Evolutionary conservation across 37 sponge, comb jelly and placozoan species (phyloP), one percentile per base, ranked within the genome.

Genomic region (Eunapius fragilis): DNA sequence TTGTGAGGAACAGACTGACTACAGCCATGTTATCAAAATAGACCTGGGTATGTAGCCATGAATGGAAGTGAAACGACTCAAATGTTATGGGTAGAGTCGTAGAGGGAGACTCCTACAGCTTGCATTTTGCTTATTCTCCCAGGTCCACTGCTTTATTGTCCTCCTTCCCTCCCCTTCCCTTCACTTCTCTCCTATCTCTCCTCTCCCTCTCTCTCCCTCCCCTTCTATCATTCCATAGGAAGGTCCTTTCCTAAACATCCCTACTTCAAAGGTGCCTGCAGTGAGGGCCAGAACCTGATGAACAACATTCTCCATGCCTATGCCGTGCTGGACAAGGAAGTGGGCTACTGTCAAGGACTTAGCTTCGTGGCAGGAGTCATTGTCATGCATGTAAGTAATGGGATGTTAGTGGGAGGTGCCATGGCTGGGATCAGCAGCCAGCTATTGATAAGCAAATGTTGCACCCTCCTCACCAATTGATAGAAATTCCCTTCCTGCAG

Each of bases 261-360:
- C 34, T 96, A 96, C 88, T 97, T 97, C 86, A 45, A 83, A 24
- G 49, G 73, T 70, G 27, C 58, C n/a, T 30, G 76, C 19, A 67
- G 75, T 26, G 84, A 73, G 25, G 97, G 97, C 10, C 94, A 93
- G 70, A 24, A 68, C 33, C 72, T 84, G 26, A 82, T 98, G 70
- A 67, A 79, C 41, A 87, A 85, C 33, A 48, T 98, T 13, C 84
- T 98, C 25, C 90, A 89, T 74, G 96, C 94, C 50, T 98, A 98
- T 58, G 87, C 98, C 22, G 92, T 94, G 58, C 75, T 80, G 22
- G 98, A 98, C 82, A 32, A 31, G 33, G 96, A 98, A 32, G 90
- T 93, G 12, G 98, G 98, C 32, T 98, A 98, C 84, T 98, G 98
- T 58, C 98, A 98, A 85, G 98, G 98, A 2, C 87, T 98, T 68